A percentile compares a stretch with the other conserved stretches of the same genome.
Conservation (phyloP, 2,888 invertebrate species). For the Zygogramma bicolorata region DNA sequence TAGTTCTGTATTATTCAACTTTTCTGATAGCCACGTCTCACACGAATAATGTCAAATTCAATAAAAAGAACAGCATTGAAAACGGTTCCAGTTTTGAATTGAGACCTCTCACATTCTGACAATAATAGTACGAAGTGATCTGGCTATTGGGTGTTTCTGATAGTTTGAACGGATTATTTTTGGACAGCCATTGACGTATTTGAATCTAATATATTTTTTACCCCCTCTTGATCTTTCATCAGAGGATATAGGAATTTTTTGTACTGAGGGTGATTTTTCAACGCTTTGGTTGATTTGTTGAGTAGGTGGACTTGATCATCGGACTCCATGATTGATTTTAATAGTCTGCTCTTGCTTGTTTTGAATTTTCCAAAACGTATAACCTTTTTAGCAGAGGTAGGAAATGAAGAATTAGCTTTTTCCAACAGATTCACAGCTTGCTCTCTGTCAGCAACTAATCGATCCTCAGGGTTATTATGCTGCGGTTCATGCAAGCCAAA, state of each 20-base stretch:
- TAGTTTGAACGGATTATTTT: conserved; percentile 8
- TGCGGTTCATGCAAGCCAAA: too few species aligned
- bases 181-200: conserved; percentile 7
- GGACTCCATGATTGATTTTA: conserved; percentile 1
- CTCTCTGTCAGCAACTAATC: conserved; percentile 7
- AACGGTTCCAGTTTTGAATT: conserved; percentile 17
- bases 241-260: too few species aligned
- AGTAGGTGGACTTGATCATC: neutral
- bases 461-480: too few species aligned
- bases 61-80: neutral
- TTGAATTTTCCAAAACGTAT: conserved; percentile 6
- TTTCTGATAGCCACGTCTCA: conserved; percentile 18
- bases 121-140: conserved; percentile 8
- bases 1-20: conserved; percentile 3
- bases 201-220: neutral
- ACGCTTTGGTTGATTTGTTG: neutral
- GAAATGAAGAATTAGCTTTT: neutral
- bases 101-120: conserved; percentile 22
- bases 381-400: neutral
- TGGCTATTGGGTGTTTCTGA: conserved; percentile 17
- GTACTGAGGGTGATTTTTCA: too few species aligned
- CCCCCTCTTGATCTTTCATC: neutral
- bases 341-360: neutral
- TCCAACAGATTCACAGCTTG: neutral
- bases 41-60: conserved; percentile 9